Percentiles rank a stretch among this genome's conserved stretches.
These are phyloP conservation scores for Netelia fuscicornis DNA, from an alignment of 2,888 invertebrate genomes.

Conservation along the genomic window DNA sequence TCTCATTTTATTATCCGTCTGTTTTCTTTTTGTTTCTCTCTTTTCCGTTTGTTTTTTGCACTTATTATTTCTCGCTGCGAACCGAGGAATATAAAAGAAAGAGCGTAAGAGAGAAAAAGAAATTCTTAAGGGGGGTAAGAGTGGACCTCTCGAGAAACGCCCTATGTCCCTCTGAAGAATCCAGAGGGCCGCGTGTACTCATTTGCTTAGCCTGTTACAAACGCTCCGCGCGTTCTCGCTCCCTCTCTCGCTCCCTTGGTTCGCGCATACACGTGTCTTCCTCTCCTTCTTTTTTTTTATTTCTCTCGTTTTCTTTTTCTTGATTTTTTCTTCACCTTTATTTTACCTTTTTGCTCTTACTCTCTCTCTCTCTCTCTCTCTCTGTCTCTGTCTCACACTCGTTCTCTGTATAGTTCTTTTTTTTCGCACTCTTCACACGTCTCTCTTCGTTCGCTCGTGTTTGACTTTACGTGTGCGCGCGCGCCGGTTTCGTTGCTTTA, in stretches of 20 bases:
- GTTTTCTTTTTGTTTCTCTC: slow-evolving; percentile 11
- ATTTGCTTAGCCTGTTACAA: slow-evolving; percentile 80
- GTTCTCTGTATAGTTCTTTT: not conserved
- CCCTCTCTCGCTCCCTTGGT: not conserved
- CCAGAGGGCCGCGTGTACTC: slow-evolving; percentile 75
- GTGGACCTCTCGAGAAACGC: slow-evolving; percentile 78
- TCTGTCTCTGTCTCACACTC: not conserved
- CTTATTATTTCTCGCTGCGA: not conserved
- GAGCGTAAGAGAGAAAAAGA: slow-evolving; percentile 50
- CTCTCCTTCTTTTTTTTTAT: slow-evolving; percentile 6
- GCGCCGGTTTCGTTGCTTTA: not conserved
- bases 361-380: slow-evolving; percentile 16
- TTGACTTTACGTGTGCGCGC: slow-evolving; percentile 31
- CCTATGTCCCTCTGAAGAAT: slow-evolving; percentile 78
- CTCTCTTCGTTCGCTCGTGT: slow-evolving; percentile 14
- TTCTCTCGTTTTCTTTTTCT: slow-evolving; percentile 25
- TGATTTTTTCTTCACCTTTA: not conserved
- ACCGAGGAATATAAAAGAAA: slow-evolving; percentile 19
- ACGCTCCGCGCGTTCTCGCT: slow-evolving; percentile 65
- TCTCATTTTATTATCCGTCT: slow-evolving; percentile 2
- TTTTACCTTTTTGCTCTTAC: not conserved
- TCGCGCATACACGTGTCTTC: slow-evolving; percentile 8
- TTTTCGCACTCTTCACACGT: slow-evolving; percentile 1
- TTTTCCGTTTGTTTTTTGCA: slow-evolving; percentile 5
- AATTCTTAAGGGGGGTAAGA: slow-evolving; percentile 65